Evolutionary conservation across 2,888 invertebrate genomes (phyloP).

Genomic region (Microplitis deprimator): DNA sequence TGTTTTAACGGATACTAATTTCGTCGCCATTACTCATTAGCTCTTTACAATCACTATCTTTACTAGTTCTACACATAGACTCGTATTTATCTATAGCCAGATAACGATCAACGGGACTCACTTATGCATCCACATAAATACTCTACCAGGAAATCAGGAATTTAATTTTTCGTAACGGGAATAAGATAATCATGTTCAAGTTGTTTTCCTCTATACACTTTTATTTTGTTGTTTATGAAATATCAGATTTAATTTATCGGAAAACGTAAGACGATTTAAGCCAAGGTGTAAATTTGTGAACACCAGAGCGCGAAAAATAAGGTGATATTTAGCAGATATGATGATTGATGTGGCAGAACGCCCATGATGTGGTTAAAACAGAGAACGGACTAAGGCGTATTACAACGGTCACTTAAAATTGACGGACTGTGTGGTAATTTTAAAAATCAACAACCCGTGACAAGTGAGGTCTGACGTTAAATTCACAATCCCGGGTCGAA

Average conservation of each 20-base stretch:
- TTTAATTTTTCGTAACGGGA: conserved; percentile 17
- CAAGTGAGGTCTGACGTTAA: conserved; percentile 43
- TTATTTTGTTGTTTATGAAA: too few species aligned
- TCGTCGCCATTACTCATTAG: too few species aligned
- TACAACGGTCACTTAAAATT: conserved; percentile 62
- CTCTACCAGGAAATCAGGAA: neutral
- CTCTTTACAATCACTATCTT: neutral
- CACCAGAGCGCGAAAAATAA: neutral
- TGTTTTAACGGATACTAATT: neutral
- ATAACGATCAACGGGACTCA: conserved; percentile 24
- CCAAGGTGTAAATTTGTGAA: neutral
- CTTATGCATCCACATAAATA: neutral
- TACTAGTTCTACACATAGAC: neutral
- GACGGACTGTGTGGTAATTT: conserved; percentile 65
- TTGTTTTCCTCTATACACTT: too few species aligned
- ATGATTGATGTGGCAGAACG: conserved; percentile 66
- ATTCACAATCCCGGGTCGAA: too few species aligned
- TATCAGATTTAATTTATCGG: too few species aligned
- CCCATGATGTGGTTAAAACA: conserved; percentile 59
- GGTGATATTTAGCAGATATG: conserved; percentile 37
- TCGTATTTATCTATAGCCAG: too few species aligned
- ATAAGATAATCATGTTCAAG: neutral
- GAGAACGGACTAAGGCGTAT: conserved; percentile 53
- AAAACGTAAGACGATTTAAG: too few species aligned
- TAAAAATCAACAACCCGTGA: conserved; percentile 68